Percentiles rank a stretch among this genome's conserved stretches.
These are phyloP conservation scores for Propithecus coquereli DNA, from an alignment of 2,113 vertebrate genomes.

Conservation along the genomic window DNA sequence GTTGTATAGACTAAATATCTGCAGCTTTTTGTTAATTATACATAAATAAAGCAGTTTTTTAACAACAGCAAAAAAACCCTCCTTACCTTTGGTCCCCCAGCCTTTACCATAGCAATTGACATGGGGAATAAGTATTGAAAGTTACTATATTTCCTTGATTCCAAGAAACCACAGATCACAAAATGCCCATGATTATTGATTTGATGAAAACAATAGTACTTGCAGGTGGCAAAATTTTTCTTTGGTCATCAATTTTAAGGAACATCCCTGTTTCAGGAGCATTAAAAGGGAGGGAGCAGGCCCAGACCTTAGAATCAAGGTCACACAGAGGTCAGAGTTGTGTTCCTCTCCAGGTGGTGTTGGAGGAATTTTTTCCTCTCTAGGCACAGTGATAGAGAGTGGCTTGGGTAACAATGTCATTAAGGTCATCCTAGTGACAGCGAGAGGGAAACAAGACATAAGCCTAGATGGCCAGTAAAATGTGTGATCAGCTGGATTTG, in stretches of 20 bases:
- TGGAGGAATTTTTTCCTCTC: not conserved
- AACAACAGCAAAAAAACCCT: not conserved
- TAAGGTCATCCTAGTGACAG: not conserved
- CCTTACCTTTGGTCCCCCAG: not conserved
- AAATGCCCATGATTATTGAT: not conserved
- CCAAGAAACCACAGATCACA: not conserved
- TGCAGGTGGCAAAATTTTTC: not conserved
- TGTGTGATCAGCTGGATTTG: not conserved
- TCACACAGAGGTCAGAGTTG: not conserved
- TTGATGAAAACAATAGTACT: not conserved
- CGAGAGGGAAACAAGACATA: not conserved
- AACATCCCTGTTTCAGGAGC: not conserved
- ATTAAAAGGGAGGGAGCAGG: not conserved
- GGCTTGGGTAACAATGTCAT: not conserved
- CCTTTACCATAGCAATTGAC: not conserved
- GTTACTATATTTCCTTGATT: not conserved
- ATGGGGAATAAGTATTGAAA: not conserved
- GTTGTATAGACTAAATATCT: not conserved
- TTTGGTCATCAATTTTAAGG: not conserved
- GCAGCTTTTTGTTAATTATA: not conserved
- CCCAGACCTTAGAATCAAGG: not conserved
- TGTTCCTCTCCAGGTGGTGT: not conserved
- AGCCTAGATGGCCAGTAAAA: not conserved
- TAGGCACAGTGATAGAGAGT: not conserved
- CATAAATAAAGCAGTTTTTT: not conserved